Base-by-base conservation (phyloP, 2,888 invertebrate genomes). In the Ganaspis brasiliensis region DNA sequence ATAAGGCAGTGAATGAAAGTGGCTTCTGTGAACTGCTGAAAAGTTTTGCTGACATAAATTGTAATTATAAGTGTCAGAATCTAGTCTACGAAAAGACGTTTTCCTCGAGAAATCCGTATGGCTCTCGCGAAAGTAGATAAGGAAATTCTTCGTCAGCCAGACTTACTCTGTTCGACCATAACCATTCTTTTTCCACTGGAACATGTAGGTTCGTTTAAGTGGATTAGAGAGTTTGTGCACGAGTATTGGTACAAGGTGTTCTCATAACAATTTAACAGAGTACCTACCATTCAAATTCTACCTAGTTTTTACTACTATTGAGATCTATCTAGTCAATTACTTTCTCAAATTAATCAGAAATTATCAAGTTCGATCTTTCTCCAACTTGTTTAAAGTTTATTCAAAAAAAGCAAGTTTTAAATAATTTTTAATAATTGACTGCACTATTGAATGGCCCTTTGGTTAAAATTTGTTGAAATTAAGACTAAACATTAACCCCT, bases 171-270 rank as follows among this genome's bases (percentile, higher is more conserved):
- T 9, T 9, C 14, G 45, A 45, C 45, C 26, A 67, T 67, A 67
- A 67, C 45, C 67, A 45, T 45, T 67, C 67, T 67, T 67, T 52
- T 67, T 67, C 24, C 24, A 67, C 67, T n/a, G 40, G 40, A 67
- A 40, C 67, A 67, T 67, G 63, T 45, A 67, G 67, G 67, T 67
- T 45, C 67, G 45, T 67, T 67, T 45, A 67, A 67, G 67, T 67
- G 67, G 67, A 67, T 67, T 67, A 67, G 67, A 67, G 67, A 67
- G 67, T 67, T 67, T 67, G 14, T 24, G 45, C 45, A 45, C 24
- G 9, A 67, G 45, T 40, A n/a, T 45, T n/a, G 45, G 40, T 45
- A 45, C 67, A 67, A 67, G 67, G 67, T 67, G 24, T 45, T 67
- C 16, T 40, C 24, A 40, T 40, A 45, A 67, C 67, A 67, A 67